phyloP scores from a whole-genome alignment of 2,797 vertebrate genomes.

The Fundulus diaphanus region DNA sequence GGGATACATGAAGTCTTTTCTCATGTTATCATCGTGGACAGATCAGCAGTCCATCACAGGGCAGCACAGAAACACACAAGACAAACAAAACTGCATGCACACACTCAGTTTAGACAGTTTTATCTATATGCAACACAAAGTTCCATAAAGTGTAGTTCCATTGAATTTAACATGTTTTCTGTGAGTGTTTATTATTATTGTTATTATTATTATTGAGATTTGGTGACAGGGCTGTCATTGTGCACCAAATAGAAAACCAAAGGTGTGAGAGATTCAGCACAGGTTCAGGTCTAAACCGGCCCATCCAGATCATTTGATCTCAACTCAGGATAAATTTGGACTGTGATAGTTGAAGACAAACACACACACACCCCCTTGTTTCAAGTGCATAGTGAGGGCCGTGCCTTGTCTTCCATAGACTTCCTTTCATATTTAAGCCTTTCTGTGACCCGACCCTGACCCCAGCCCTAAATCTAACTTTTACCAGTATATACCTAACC shows the following conservation, averaged over 20 bases:
- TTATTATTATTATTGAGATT: too few relatives aligned
- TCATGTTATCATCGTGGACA: too few relatives aligned
- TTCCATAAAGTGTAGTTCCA: neutral
- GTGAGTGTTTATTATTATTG: too few relatives aligned
- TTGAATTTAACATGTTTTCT: neutral
- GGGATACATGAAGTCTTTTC: too few relatives aligned
- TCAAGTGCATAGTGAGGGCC: too few relatives aligned
- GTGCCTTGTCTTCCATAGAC: too few relatives aligned
- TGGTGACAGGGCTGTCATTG: neutral
- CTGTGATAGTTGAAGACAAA: neutral
- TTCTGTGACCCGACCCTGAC: too few relatives aligned
- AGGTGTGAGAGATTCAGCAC: neutral
- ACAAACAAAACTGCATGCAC: neutral
- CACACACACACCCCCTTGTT: neutral
- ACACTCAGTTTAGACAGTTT: neutral
- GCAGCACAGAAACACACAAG: neutral
- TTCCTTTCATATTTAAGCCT: too few relatives aligned
- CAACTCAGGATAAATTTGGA: constrained; percentile 28
- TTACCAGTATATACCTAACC: too few relatives aligned
- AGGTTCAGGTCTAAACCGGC: neutral
- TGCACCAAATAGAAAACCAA: neutral
- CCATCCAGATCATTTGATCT: constrained; percentile 14
- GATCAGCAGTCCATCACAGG: neutral
- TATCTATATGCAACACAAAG: neutral
- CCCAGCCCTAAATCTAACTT: too few relatives aligned